Base-by-base conservation (phyloP, 2,888 invertebrate genomes). In the Lissocephala sabroskyi region DNA sequence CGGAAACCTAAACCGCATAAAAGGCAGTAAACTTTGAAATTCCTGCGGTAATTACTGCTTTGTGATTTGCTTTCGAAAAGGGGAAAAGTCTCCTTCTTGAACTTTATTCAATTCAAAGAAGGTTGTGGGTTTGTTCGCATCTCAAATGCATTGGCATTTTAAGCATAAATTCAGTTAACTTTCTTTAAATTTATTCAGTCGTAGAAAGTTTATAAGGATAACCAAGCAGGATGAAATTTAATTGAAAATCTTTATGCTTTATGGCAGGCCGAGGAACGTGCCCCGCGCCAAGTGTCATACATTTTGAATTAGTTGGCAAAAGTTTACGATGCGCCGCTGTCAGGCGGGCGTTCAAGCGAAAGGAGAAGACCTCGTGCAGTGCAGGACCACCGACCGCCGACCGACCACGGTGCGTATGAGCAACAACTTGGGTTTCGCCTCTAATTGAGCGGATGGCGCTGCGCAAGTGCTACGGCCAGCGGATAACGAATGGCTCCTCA, bases 401-500 rank as follows among this genome's bases (percentile, higher is more conserved):
- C n/a, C 43, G 41, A 26, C 35, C 41, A 56, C 53, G 28, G 46
- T 46, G 50, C 70, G 59, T 60, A 65, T 61, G 57, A 44, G 49
- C 11, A 49, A 48, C 58, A 49, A 48, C 58, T 73, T 59, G 40
- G 18, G 39, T 68, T 61, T 62, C 62, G 17, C 3, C 45, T 58
- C 40, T 56, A 71, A 62, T 60, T 60, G 62, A 39, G 58, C 41
- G 54, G 7, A 40, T 41, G 45, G 65, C 58, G 68, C 51, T 66
- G 71, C 66, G 67, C 70, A 70, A 66, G 62, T 64, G 62, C 64
- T 52, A 55, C 62, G 45, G 30, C 45, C 33, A 14, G 35, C 49
- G 65, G 45, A 46, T 57, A 55, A 43, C 46, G 26, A 70, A 70
- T 52, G 47, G 48, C 45, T 41, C 66, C 54, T 43, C 45, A 2